Conservation (phyloP, 1,140 invertebrate genomes). For the Drosophila micromelanica region DNA sequence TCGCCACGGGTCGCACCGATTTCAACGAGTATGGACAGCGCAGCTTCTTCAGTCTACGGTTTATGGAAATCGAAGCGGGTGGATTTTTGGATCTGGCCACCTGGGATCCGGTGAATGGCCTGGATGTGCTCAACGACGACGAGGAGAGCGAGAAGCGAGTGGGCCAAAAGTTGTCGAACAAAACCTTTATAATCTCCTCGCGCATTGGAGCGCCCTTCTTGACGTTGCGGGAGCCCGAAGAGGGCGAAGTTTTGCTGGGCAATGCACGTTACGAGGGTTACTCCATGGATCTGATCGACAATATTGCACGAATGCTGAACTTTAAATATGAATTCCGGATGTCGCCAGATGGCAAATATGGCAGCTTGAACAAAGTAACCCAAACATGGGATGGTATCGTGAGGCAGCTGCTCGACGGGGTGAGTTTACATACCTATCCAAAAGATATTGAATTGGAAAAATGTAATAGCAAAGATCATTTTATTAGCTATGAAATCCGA, state of each 20-base stretch:
- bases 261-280: slow-evolving; percentile 91
- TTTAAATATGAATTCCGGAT: slow-evolving; percentile 92
- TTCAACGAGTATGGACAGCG: slow-evolving; percentile 90
- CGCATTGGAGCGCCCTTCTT: slow-evolving; percentile 92
- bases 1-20: slow-evolving; percentile 91
- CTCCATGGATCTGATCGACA: slow-evolving; percentile 91
- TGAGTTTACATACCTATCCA: slow-evolving; percentile 83
- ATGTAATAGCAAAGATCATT: too few relatives aligned
- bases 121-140: slow-evolving; percentile 85
- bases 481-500: too few relatives aligned
- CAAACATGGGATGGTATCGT: slow-evolving; percentile 95
- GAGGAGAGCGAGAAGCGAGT: slow-evolving; percentile 84
- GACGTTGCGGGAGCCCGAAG: slow-evolving; percentile 73
- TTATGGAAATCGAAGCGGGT: slow-evolving; percentile 87
- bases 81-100: slow-evolving; percentile 87
- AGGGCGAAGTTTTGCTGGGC: slow-evolving; percentile 84
- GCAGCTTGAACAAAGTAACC: slow-evolving; percentile 88
- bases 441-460: background rate
- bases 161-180: slow-evolving; percentile 86
- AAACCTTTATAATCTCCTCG: slow-evolving; percentile 86
- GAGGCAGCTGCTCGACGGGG: slow-evolving; percentile 91
- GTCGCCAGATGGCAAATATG: slow-evolving; percentile 90
- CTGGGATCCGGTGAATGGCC: slow-evolving; percentile 86
- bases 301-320: slow-evolving; percentile 89
- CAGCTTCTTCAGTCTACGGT: slow-evolving; percentile 89